These are phyloP conservation scores for Cercopithecus mona DNA, from an alignment of 2,113 vertebrate species.

Conservation along the genomic window DNA sequence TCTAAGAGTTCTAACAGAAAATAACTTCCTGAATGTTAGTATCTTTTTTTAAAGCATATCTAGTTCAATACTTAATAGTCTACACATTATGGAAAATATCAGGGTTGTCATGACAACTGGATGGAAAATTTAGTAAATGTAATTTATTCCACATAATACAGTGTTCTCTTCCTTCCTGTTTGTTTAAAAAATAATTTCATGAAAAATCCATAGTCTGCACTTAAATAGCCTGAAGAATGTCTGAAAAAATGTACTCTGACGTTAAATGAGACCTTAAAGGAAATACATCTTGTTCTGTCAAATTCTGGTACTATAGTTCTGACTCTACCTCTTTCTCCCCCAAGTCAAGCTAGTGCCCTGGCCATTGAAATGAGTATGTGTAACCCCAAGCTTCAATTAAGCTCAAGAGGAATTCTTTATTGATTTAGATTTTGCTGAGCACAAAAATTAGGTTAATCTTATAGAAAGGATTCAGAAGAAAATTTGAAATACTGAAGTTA, in stretches of 20 bases:
- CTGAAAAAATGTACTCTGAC: background rate
- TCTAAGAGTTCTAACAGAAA: background rate
- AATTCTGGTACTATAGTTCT: background rate
- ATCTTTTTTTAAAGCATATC: background rate
- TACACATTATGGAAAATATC: slow-evolving; percentile 48
- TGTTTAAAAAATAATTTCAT: slow-evolving; percentile 45
- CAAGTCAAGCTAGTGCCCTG: background rate
- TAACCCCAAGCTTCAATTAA: background rate
- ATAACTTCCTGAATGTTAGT: background rate
- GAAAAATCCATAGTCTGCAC: background rate
- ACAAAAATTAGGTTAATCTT: slow-evolving; percentile 39
- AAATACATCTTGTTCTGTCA: background rate
- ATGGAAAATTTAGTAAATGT: slow-evolving; percentile 50
- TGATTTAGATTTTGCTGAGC: background rate
- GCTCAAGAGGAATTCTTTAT: background rate
- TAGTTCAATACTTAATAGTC: slow-evolving; percentile 57
- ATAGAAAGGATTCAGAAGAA: slow-evolving; percentile 1
- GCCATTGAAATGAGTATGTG: background rate
- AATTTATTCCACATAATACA: slow-evolving; percentile 42
- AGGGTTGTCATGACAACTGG: slow-evolving; percentile 66
- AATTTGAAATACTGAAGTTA: slow-evolving; percentile 18
- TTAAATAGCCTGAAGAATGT: slow-evolving; percentile 22
- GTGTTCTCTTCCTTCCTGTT: slow-evolving; percentile 41
- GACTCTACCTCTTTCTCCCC: background rate
- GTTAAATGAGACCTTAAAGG: background rate